Conservation (phyloP, 2,888 invertebrate species). For the Embidobia sp. region DNA sequence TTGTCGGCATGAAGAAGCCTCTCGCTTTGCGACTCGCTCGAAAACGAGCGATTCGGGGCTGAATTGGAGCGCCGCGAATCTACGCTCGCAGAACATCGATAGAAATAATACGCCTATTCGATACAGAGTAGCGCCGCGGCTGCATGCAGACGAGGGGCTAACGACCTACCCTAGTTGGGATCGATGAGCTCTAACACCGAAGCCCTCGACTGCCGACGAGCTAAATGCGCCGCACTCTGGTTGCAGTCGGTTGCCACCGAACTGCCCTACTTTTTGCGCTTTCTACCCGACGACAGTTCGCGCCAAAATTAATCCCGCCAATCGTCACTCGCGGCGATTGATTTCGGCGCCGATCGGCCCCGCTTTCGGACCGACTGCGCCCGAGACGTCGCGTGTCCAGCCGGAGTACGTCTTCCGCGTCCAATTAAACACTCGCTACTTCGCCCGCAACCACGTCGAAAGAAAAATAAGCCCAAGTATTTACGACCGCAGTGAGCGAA, state of each 20-base stretch:
- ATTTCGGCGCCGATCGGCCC: slow-evolving; percentile 15
- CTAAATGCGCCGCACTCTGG: slow-evolving; percentile 64
- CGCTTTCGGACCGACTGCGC: background rate
- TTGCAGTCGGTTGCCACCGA: slow-evolving; percentile 63
- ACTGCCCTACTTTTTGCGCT: slow-evolving; percentile 70
- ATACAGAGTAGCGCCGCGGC: slow-evolving; percentile 59
- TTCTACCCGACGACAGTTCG: slow-evolving; percentile 45
- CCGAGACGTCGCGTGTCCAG: slow-evolving; percentile 10
- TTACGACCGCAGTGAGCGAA: background rate
- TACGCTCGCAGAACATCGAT: slow-evolving; percentile 67
- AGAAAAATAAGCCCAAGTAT: slow-evolving; percentile 25
- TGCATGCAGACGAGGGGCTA: slow-evolving; percentile 72
- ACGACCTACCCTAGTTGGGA: slow-evolving; percentile 76
- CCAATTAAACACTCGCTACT: slow-evolving; percentile 19
- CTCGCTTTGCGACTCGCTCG: slow-evolving; percentile 31
- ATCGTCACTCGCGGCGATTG: slow-evolving; percentile 15
- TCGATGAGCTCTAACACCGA: slow-evolving; percentile 74
- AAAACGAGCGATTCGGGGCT: slow-evolving; percentile 46
- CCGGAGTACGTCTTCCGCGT: slow-evolving; percentile 27
- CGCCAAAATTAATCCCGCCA: slow-evolving; percentile 43
- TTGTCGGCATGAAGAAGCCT: slow-evolving; percentile 29
- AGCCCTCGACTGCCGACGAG: slow-evolving; percentile 69
- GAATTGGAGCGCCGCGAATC: slow-evolving; percentile 41
- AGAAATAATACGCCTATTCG: slow-evolving; percentile 72
- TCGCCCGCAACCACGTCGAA: background rate